phyloP scores from a whole-genome alignment of 2,113 vertebrate genomes.

The Clupea harengus region DNA sequence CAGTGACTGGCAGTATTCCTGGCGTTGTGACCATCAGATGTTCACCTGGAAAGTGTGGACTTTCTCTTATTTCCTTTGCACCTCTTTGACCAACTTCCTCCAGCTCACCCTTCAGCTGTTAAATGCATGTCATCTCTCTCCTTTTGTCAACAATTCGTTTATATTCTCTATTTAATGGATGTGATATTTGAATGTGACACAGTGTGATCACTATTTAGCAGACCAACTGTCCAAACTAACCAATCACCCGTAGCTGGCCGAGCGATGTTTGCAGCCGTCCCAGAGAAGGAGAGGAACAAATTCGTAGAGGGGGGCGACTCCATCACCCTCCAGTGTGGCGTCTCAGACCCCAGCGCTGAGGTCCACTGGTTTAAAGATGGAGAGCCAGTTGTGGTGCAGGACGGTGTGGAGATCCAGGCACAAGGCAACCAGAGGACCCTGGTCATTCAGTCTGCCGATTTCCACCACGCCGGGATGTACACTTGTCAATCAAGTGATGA shows the following conservation, averaged over 20 bases:
- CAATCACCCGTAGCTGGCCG: conserved; percentile 30
- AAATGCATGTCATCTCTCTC: background rate
- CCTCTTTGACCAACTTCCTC: too few relatives aligned
- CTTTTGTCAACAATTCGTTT: background rate
- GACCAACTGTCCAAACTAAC: conserved; percentile 11
- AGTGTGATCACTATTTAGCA: background rate
- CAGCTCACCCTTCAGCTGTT: background rate
- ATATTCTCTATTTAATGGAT: background rate
- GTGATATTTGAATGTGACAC: background rate
- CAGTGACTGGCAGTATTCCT: too few relatives aligned
- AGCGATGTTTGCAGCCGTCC: conserved; percentile 34
- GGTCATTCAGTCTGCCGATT: conserved; percentile 62
- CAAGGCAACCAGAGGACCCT: conserved; percentile 68
- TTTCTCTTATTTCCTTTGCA: background rate
- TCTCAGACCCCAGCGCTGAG: conserved; percentile 57
- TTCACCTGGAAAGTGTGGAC: too few relatives aligned
- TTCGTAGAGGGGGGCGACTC: conserved; percentile 31
- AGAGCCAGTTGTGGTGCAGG: conserved; percentile 67
- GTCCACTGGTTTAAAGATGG: conserved; percentile 83
- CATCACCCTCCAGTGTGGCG: conserved; percentile 67
- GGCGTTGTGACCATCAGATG: background rate
- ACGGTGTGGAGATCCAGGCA: conserved; percentile 61
- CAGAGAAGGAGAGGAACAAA: conserved; percentile 30
- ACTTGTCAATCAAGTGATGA: conserved; percentile 75
- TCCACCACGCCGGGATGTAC: conserved; percentile 69